A percentile compares a stretch with the other conserved stretches of the same genome.
Conservation (phyloP, 2,888 invertebrate genomes). For the Nephrocerus scutellatus region DNA sequence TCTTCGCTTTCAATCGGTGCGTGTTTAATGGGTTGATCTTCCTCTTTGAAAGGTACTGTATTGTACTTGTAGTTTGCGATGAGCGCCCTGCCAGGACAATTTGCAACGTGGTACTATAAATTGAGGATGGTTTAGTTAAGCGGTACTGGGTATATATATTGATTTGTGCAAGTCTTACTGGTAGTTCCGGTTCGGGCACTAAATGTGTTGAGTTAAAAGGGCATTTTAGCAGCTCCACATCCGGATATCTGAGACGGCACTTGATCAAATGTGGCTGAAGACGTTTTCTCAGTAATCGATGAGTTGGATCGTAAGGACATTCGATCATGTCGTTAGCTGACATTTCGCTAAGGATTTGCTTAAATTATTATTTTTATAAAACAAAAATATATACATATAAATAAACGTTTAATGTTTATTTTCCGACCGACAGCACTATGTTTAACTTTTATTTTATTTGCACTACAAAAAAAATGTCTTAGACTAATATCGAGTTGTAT, state of each 20-base stretch:
- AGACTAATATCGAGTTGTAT: too few species aligned
- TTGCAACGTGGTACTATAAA: constrained; percentile 26
- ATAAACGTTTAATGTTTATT: too few species aligned
- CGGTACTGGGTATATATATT: too few species aligned
- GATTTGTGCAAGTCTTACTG: too few species aligned
- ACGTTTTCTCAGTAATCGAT: constrained; percentile 51
- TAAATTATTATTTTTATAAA: too few species aligned
- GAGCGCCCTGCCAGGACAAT: constrained; percentile 26
- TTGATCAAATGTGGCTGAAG: constrained; percentile 55
- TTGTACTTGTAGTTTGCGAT: constrained; percentile 25
- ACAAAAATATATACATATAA: too few species aligned
- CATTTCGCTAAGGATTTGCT: too few species aligned
- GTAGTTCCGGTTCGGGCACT: constrained; percentile 52
- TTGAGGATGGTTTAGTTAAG: not conserved
- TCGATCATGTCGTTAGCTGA: constrained; percentile 40
- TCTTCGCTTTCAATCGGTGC: constrained; percentile 27
- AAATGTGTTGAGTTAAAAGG: constrained; percentile 54
- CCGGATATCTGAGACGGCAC: constrained; percentile 51
- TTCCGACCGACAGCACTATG: too few species aligned
- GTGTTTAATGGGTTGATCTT: constrained; percentile 21
- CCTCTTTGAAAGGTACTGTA: constrained; percentile 15
- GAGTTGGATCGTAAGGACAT: constrained; percentile 55
- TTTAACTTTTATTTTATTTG: too few species aligned
- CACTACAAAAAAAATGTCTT: too few species aligned
- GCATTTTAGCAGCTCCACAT: constrained; percentile 48